phyloP scores from a whole-genome alignment of 2,888 invertebrate genomes.

The Acronicta alni region DNA sequence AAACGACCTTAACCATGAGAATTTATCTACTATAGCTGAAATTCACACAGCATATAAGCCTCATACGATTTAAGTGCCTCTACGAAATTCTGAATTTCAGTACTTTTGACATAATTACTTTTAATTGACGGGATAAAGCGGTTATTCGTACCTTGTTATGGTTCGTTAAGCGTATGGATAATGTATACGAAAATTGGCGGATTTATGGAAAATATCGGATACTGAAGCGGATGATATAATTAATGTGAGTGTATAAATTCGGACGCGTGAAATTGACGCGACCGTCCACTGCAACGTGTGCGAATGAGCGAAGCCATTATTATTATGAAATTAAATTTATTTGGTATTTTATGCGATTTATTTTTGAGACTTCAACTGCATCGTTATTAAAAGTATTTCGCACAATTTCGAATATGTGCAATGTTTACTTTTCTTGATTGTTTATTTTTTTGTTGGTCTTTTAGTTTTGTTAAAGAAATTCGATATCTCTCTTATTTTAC shows the following conservation, averaged over 20 bases:
- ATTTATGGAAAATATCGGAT: constrained; percentile 34
- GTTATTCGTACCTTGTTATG: constrained; percentile 27
- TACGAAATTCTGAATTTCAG: constrained; percentile 23
- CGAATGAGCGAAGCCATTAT: constrained; percentile 28
- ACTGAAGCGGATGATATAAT: constrained; percentile 40
- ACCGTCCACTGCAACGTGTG: constrained; percentile 37
- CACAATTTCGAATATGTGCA: neutral
- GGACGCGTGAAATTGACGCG: constrained; percentile 53
- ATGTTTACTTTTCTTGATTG: neutral
- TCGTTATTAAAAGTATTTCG: constrained; percentile 10
- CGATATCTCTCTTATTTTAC: too few relatives aligned
- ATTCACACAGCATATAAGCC: constrained; percentile 6
- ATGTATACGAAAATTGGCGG: constrained; percentile 27
- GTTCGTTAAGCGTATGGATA: constrained; percentile 16
- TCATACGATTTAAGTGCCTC: neutral
- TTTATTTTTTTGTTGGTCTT: neutral
- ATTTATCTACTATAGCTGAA: neutral
- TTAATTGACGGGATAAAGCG: constrained; percentile 26
- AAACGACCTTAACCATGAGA: neutral
- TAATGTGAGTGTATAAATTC: constrained; percentile 29
- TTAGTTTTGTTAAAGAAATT: too few relatives aligned
- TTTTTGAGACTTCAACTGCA: constrained; percentile 18
- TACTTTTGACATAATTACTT: constrained; percentile 38
- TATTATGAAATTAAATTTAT: constrained; percentile 43
- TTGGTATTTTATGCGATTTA: constrained; percentile 17